A percentile compares a stretch with the other conserved stretches of the same genome.
phyloP scores from a whole-genome alignment of 2,113 vertebrate genomes.

The Callipepla californica region DNA sequence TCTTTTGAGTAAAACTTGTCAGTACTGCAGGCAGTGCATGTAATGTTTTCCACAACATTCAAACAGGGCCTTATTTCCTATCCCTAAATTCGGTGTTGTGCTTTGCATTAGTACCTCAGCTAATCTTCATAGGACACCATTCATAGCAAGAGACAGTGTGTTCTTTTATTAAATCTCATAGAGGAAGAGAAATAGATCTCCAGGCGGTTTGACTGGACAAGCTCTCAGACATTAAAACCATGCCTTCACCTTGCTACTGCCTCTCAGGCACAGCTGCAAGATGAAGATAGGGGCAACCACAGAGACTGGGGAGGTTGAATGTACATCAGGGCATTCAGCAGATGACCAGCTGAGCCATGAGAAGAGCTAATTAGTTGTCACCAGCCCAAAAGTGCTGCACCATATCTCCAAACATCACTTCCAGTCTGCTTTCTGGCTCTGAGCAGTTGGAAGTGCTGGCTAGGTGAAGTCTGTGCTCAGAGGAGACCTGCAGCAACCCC shows the following conservation, averaged over 20 bases:
- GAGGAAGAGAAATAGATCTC: neutral
- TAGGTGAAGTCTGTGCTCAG: neutral
- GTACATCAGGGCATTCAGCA: neutral
- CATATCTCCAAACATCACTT: neutral
- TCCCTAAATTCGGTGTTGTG: neutral
- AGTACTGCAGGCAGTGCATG: neutral
- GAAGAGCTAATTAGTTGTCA: neutral
- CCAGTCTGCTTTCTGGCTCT: neutral
- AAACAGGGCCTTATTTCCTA: neutral
- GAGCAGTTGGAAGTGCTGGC: neutral
- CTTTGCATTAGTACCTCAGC: neutral
- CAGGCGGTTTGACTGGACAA: neutral
- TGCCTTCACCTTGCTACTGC: neutral
- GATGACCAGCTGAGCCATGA: neutral
- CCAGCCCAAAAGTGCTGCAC: accelerated
- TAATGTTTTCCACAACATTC: neutral
- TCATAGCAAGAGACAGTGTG: neutral
- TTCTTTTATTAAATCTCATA: neutral
- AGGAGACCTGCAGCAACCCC: neutral
- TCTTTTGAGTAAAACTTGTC: neutral
- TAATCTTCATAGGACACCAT: neutral
- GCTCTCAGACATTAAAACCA: neutral
- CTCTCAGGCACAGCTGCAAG: neutral
- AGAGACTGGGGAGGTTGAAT: neutral
- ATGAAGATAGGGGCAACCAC: neutral